phyloP scores from a whole-genome alignment of 2,113 vertebrate genomes.

The Oncorhynchus nerka region DNA sequence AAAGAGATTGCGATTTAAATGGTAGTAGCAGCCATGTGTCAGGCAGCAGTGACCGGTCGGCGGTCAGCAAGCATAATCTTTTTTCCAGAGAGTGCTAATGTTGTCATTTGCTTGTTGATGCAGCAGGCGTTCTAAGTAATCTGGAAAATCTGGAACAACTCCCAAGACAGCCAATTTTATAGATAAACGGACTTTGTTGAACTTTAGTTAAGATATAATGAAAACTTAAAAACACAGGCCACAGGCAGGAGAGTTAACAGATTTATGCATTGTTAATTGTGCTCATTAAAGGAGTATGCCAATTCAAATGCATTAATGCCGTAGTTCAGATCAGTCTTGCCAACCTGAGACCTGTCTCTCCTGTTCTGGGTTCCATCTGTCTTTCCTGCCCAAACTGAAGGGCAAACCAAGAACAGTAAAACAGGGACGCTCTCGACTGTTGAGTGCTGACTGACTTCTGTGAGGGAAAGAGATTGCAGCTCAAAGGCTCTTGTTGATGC shows the following conservation, averaged over 20 bases:
- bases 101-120: neutral
- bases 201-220: too few relatives aligned
- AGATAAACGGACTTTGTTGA: too few relatives aligned
- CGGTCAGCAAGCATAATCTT: neutral
- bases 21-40: conserved; percentile 19
- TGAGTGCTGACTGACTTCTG: neutral
- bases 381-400: neutral
- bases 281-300: neutral
- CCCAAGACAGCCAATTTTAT: too few relatives aligned
- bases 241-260: too few relatives aligned
- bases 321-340: too few relatives aligned
- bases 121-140: neutral
- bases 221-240: too few relatives aligned
- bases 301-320: neutral
- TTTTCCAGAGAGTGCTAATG: neutral
- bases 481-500: conserved; percentile 13
- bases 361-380: neutral
- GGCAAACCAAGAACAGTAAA: neutral
- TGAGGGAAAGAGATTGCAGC: conserved; percentile 2
- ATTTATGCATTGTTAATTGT: too few relatives aligned
- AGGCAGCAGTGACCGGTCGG: conserved; percentile 9
- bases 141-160: too few relatives aligned
- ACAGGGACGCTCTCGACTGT: neutral
- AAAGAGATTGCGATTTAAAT: conserved; percentile 33
- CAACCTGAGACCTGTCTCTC: neutral